Evolutionary conservation across 2,888 invertebrate genomes (phyloP).

Genomic region (Drosophila kambysellisi): DNA sequence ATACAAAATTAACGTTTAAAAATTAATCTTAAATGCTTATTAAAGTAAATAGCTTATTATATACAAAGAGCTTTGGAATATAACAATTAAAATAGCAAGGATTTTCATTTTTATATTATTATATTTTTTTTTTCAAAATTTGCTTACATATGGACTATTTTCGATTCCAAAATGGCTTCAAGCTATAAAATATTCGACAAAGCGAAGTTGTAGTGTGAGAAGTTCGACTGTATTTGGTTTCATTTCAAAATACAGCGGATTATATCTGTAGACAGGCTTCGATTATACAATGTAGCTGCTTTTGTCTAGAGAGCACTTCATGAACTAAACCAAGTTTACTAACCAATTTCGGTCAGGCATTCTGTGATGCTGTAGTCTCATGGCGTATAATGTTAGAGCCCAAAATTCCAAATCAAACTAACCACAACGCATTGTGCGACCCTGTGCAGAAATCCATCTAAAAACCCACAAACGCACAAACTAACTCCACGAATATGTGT

Average conservation of each 20-base stretch:
- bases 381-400: conserved; percentile 31
- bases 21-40: conserved; percentile 36
- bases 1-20: conserved; percentile 40
- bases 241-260: neutral
- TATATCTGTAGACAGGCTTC: neutral
- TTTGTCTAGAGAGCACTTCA: conserved; percentile 8
- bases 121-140: neutral
- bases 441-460: conserved; percentile 48
- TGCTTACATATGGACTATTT: neutral
- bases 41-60: neutral
- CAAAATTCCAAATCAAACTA: conserved; percentile 63
- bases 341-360: conserved; percentile 40
- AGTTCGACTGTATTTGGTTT: neutral
- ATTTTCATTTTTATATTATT: neutral
- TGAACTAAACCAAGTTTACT: conserved; percentile 30
- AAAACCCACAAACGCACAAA: conserved; percentile 44
- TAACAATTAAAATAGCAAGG: no score
- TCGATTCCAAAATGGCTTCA: neutral
- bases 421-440: conserved; percentile 57
- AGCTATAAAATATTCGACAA: neutral
- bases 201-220: neutral
- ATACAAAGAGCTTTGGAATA: neutral
- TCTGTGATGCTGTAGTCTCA: conserved; percentile 21
- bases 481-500: neutral
- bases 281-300: neutral